Base-by-base conservation (phyloP, 2,888 invertebrate species). In the Torymus auratus region DNA sequence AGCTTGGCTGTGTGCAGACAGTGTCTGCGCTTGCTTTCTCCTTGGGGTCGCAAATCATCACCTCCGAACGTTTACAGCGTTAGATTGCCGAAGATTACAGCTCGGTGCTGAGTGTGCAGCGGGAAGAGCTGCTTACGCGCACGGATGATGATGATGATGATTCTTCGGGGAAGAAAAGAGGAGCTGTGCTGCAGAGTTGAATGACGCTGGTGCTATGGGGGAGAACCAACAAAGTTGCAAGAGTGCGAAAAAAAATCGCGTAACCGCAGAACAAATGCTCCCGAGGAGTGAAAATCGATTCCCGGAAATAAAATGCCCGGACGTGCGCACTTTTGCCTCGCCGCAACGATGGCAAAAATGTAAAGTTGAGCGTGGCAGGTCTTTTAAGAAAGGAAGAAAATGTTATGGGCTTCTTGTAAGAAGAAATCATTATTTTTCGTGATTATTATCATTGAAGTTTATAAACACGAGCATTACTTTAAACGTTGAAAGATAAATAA, bases 41-140 rank as follows among this genome's bases (percentile, higher is more conserved):
- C 12, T 23, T 87, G 87, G 88, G 88, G 88, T 89, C 89, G 89
- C 90, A 90, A 90, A 90, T 90, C 90, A 90, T 90, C 89, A 89
- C 90, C 88, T 89, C 86, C 85, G 84, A 85, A 86, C 87, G 84
- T 89, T 88, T 87, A 88, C 88, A 86, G 85, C 88, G 88, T 88
- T 88, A 88, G 89, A 90, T 90, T 88, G 88, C 87, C 88, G 84
- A 88, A 90, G 89, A 90, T 90, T 90, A 88, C 87, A 87, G 88
- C 85, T 86, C 82, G 83, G 82, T 64, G 84, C 82, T 61, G 50
- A 11, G 41, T 41, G 41, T 7, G 41, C 41, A 41, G 41, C 41
- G 7, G 41, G 41, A 41, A 41, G 20, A 64, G 79, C 71, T 81
- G 65, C 80, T 76, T 77, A 52, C 12, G 13, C 14, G 15, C 14